phyloP scores from a whole-genome alignment of 2,113 vertebrate genomes.

The Tetraodon nigroviridis region DNA sequence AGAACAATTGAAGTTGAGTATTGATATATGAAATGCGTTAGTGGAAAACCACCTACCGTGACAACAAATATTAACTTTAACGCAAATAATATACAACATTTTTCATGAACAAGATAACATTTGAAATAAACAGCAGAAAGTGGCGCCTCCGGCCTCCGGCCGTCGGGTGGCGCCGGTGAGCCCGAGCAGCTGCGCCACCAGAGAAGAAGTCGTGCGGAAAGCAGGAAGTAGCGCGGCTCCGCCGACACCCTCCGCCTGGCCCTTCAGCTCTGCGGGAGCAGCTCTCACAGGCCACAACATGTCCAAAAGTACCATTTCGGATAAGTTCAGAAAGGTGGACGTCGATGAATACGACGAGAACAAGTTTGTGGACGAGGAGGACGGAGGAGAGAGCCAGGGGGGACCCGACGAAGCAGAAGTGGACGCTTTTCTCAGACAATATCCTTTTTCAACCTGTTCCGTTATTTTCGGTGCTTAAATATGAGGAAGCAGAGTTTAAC shows the following conservation, averaged over 20 bases:
- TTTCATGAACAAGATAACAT: no score
- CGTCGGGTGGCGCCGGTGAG: no score
- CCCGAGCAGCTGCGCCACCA: no score
- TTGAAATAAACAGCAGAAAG: no score
- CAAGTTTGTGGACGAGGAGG: constrained; percentile 93
- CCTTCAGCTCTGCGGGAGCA: background rate
- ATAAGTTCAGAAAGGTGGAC: constrained; percentile 84
- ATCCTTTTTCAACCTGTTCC: constrained; percentile 81
- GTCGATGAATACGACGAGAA: constrained; percentile 94
- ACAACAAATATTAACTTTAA: no score
- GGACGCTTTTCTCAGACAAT: constrained; percentile 87
- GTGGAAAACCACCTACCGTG: no score
- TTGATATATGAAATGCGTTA: no score
- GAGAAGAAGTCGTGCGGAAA: constrained; percentile 1
- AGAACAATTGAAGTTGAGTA: no score
- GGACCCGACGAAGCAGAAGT: constrained; percentile 92
- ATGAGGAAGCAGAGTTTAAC: no score
- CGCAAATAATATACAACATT: no score
- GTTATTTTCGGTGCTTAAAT: background rate
- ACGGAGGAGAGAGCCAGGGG: constrained; percentile 82
- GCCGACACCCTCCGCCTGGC: background rate
- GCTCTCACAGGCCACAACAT: constrained; percentile 42
- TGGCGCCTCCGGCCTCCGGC: no score
- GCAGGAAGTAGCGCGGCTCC: background rate
- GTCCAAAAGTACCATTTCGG: constrained; percentile 81